Evolutionary conservation across 1,140 invertebrate genomes (phyloP), one percentile per base, ranked within the genome.

Genomic region (Bombus superbus): DNA sequence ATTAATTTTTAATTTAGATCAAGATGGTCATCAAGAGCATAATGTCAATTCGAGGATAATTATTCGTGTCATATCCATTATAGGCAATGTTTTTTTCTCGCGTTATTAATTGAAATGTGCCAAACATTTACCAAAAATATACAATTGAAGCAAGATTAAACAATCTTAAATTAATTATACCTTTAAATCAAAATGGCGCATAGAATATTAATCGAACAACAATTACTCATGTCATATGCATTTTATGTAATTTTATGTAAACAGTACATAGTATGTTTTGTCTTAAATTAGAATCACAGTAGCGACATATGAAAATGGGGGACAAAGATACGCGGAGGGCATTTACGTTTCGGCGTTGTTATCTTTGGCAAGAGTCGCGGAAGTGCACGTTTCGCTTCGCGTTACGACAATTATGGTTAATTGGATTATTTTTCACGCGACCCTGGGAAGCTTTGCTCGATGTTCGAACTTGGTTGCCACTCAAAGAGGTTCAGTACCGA

Each of bases 361-460:
- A 71, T 79, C 66, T 57, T 84, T 25, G 38, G 40, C 40, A 5
- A 64, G 32, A 72, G 25, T 62, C 83, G 38, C 68, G 83, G 83
- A 85, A 85, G 68, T 42, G 59, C 32, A 32, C 75, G 40, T 73
- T 59, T 81, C 38, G 62, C 44, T 25, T 85, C 72, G 83, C 66
- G 66, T 87, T 53, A 81, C 42, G 62, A 40, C 87, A 88, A 86
- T 82, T 82, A 69, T 69, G 38, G 69, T 72, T 83, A 86, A 86
- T 88, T 82, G 74, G 83, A 53, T 86, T 88, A 88, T 72, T 78
- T 81, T 73, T 76, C 80, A 35, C 75, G 62, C 75, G 79, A 86
- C 80, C 79, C 84, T 88, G 77, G 86, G 77, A 87, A 87, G 83
- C n/a, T 85, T 42, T 64, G 15, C 64, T 10, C 76, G 32, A 68